Evolutionary conservation across 30 jellyfish, hydroid and myxozoan species (phyloP).

Genomic region (Pseudorhiza aurosa): DNA sequence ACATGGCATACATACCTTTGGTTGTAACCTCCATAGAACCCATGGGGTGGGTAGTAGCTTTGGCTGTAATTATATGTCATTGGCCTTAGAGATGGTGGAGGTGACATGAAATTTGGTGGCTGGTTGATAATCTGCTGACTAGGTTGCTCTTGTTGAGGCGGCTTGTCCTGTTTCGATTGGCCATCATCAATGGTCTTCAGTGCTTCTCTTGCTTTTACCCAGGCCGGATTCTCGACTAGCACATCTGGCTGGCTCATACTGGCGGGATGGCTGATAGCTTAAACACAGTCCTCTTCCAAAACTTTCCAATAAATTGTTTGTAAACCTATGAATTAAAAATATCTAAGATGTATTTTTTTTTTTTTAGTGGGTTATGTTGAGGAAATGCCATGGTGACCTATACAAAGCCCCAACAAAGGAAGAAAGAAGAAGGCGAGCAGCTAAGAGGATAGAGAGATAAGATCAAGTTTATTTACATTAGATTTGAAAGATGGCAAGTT

Average conservation of each 20-base stretch:
- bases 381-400: no score
- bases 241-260: slow-evolving; percentile 21
- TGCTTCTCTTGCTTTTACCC: slow-evolving; percentile 70
- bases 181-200: slow-evolving; percentile 57
- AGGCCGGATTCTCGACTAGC: slow-evolving; percentile 69
- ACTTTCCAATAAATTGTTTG: not conserved
- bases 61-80: slow-evolving; percentile 18
- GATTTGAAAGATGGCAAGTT: no score
- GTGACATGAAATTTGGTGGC: not conserved
- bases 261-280: no score
- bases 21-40: slow-evolving; percentile 24
- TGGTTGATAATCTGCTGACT: not conserved
- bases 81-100: slow-evolving; percentile 31
- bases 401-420: no score
- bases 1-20: no score
- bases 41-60: slow-evolving; percentile 18
- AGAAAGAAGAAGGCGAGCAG: no score
- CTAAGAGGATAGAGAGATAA: no score
- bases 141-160: not conserved
- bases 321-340: no score
- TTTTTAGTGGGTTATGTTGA: no score
- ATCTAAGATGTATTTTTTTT: no score
- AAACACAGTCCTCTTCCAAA: not conserved
- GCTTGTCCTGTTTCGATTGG: slow-evolving; percentile 18
- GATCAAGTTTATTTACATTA: no score